These are phyloP conservation scores for Schizotus pectinicornis DNA, from an alignment of 2,888 invertebrate species.

Conservation along the genomic window DNA sequence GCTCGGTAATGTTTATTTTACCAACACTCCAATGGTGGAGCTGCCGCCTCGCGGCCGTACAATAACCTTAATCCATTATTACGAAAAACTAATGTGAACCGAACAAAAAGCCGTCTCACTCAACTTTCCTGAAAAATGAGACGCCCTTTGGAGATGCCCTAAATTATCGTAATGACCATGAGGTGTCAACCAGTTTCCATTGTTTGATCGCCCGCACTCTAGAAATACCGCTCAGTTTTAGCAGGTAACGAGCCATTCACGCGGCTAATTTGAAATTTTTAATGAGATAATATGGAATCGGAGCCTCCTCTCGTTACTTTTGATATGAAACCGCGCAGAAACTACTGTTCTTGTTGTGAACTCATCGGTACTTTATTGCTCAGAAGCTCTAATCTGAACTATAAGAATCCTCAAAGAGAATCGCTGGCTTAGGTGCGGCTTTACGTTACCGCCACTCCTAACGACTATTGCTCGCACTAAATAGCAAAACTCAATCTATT, in stretches of 20 bases:
- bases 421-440: no score
- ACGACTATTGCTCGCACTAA: no score
- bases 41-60: slow-evolving; percentile 37
- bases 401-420: no score
- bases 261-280: neutral
- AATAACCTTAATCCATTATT: slow-evolving; percentile 50
- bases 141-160: slow-evolving; percentile 39
- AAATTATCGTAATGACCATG: slow-evolving; percentile 45
- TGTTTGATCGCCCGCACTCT: slow-evolving; percentile 29
- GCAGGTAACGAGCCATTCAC: slow-evolving; percentile 26
- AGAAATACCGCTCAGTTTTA: slow-evolving; percentile 29
- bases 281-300: neutral
- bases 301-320: no score
- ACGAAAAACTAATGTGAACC: slow-evolving; percentile 47
- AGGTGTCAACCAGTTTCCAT: slow-evolving; percentile 34
- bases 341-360: no score
- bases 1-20: slow-evolving; percentile 38
- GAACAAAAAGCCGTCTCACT: slow-evolving; percentile 43
- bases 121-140: slow-evolving; percentile 42
- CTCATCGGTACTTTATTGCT: no score
- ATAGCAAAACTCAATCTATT: no score
- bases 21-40: slow-evolving; percentile 28
- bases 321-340: no score
- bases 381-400: no score
- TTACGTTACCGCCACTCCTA: no score